Evolutionary conservation across 23 tunicate genomes (phyloP).

Genomic region (Trididemnum clinides): DNA sequence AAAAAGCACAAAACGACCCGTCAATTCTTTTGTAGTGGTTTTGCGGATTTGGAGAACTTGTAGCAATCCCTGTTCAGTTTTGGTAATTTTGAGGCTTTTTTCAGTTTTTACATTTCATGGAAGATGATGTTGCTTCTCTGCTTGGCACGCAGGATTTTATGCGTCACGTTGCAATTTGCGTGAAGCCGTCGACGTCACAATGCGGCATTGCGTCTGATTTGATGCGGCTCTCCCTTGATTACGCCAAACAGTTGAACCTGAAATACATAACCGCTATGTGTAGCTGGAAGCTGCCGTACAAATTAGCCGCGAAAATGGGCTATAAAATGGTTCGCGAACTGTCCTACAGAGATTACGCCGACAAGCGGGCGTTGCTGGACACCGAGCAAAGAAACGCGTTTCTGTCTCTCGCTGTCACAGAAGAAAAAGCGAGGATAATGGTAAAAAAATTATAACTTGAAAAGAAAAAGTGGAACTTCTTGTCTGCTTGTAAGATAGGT

Average conservation of each 20-base stretch:
- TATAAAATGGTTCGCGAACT: slow-evolving; percentile 40
- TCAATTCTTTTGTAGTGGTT: no score
- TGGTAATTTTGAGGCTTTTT: no score
- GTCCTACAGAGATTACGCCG: slow-evolving; percentile 51
- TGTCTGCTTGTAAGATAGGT: no score
- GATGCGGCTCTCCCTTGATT: slow-evolving; percentile 64
- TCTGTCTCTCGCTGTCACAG: not conserved
- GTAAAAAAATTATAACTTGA: slow-evolving; percentile 42
- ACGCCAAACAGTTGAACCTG: slow-evolving; percentile 44
- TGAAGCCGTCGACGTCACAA: slow-evolving; percentile 44
- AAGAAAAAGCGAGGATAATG: slow-evolving; percentile 41
- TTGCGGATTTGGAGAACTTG: no score
- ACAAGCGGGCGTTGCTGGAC: not conserved
- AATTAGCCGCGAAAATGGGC: slow-evolving; percentile 80
- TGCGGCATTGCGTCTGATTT: slow-evolving; percentile 78
- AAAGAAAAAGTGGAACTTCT: no score
- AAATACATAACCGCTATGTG: slow-evolving; percentile 72
- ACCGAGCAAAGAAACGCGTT: not conserved
- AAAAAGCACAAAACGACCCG: no score
- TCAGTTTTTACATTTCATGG: slow-evolving; percentile 70
- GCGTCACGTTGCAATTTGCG: slow-evolving; percentile 94
- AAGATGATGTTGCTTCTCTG: slow-evolving; percentile 29
- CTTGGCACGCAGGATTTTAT: slow-evolving; percentile 56
- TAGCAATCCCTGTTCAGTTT: no score
- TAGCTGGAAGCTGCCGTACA: slow-evolving; percentile 73